Conservation (phyloP, 2,888 invertebrate genomes). For the Holacanthella duospinosa region DNA sequence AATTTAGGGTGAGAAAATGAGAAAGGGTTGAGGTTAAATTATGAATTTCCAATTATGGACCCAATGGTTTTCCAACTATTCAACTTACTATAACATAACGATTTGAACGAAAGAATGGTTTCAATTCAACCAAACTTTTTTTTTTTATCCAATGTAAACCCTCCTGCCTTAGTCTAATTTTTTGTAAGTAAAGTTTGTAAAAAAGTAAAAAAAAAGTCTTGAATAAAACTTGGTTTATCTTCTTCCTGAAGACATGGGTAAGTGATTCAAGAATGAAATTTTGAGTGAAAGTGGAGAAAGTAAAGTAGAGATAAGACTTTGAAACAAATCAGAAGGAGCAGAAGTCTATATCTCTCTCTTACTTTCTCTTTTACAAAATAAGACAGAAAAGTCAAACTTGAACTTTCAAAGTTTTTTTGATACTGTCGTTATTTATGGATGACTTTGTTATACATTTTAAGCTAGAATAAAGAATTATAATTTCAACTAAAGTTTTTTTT, state of each 20-base stretch:
- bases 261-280: neutral
- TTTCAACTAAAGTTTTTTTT: neutral
- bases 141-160: neutral
- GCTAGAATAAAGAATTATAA: neutral
- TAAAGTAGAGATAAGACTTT: neutral
- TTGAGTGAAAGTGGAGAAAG: neutral
- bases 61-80: neutral
- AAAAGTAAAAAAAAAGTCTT: too few relatives aligned
- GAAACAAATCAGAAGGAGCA: neutral
- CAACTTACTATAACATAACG: neutral
- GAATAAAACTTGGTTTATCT: neutral
- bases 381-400: neutral
- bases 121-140: neutral
- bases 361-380: neutral
- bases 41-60: neutral
- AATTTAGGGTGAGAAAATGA: neutral
- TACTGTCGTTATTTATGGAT: constrained; percentile 5
- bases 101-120: neutral
- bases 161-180: neutral
- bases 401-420: neutral
- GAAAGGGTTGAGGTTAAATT: neutral
- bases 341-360: neutral
- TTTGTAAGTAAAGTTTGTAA: too few relatives aligned
- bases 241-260: neutral
- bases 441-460: neutral